Conservation (phyloP, 2,797 vertebrate genomes). For the Phoebastria nigripes region DNA sequence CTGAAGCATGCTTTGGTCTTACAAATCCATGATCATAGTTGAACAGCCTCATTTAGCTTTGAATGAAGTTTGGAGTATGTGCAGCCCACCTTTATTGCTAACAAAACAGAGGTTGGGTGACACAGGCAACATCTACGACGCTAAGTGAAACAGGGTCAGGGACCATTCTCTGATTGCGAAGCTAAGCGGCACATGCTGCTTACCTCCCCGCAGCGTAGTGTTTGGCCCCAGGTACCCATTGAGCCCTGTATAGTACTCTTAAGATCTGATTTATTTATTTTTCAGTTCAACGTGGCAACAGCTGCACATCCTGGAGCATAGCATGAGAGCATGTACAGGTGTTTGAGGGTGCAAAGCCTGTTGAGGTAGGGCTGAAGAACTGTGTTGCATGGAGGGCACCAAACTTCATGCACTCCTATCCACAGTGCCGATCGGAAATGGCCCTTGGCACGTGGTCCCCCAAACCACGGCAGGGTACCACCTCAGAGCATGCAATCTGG, state of each 20-base stretch:
- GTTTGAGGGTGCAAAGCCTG: not conserved
- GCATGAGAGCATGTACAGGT: not conserved
- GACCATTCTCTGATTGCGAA: not conserved
- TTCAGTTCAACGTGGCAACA: not conserved
- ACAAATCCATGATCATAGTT: not conserved
- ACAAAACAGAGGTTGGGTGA: not conserved
- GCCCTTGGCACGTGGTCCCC: not conserved
- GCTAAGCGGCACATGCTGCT: not conserved
- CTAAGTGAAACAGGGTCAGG: not conserved
- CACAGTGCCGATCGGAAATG: fast-evolving
- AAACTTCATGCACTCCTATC: not conserved
- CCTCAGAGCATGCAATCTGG: not conserved
- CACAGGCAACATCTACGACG: not conserved
- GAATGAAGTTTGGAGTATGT: not conserved
- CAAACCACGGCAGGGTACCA: not conserved
- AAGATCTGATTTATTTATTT: not conserved
- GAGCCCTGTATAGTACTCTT: not conserved
- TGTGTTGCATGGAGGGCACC: not conserved
- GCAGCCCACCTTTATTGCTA: not conserved
- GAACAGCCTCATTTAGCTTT: not conserved
- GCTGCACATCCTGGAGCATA: not conserved
- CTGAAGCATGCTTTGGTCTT: not conserved
- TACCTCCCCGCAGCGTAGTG: fast-evolving
- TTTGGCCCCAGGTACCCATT: not conserved
- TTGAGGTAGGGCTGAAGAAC: not conserved